phyloP scores from a whole-genome alignment of 2,888 invertebrate genomes.

The Crematogaster levior region DNA sequence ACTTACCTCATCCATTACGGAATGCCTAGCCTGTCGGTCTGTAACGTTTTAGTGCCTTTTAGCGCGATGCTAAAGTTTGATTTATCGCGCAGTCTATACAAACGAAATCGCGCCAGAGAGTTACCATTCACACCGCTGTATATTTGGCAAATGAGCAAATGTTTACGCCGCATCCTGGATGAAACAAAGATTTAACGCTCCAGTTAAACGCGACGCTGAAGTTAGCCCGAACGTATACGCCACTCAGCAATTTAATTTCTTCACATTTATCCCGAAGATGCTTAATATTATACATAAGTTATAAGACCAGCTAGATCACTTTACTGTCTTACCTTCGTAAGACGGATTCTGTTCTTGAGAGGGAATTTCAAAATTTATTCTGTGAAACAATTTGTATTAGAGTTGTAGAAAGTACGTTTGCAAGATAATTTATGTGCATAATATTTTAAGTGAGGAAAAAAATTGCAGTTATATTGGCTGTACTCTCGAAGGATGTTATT shows the following conservation, averaged over 20 bases:
- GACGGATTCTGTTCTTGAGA: neutral
- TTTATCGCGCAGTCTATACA: constrained; percentile 25
- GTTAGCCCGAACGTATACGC: neutral
- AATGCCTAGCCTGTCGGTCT: constrained; percentile 8
- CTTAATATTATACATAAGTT: constrained; percentile 1
- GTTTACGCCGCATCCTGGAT: constrained; percentile 2
- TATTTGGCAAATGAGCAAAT: constrained; percentile 40
- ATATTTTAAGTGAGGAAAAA: neutral
- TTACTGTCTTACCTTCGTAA: neutral
- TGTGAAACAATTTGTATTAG: neutral
- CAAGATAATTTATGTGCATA: neutral
- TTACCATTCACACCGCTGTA: neutral
- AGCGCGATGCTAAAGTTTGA: constrained; percentile 38
- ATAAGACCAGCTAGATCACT: neutral
- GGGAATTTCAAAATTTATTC: constrained; percentile 5
- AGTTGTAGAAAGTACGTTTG: neutral
- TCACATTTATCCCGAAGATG: neutral
- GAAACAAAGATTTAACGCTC: constrained; percentile 6
- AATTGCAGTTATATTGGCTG: neutral
- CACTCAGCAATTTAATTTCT: neutral
- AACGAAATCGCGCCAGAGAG: constrained; percentile 15
- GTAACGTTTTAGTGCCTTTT: constrained; percentile 39
- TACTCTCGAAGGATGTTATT: neutral
- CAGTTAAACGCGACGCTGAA: neutral
- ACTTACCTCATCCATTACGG: constrained; percentile 39